Percentiles rank a stretch among this genome's conserved stretches.
These are phyloP conservation scores for Hesperia comma DNA, from an alignment of 2,888 invertebrate genomes.

Conservation along the genomic window DNA sequence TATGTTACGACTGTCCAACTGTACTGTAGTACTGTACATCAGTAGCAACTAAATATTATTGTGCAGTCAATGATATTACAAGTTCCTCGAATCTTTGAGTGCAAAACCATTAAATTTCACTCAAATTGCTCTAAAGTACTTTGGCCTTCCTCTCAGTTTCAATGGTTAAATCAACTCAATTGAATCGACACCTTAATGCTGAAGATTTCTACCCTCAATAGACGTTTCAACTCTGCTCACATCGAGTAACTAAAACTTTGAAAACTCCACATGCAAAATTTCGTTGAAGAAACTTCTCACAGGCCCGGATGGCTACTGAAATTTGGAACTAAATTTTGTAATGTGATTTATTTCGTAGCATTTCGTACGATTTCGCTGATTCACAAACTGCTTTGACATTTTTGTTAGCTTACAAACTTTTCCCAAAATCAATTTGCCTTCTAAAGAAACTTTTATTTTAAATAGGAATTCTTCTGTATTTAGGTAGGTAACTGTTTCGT, in stretches of 20 bases:
- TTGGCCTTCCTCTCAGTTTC: no score
- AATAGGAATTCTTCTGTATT: constrained; percentile 34
- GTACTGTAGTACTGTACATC: no score
- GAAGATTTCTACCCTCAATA: background rate
- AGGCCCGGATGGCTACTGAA: constrained; percentile 21
- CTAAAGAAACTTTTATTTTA: constrained; percentile 25
- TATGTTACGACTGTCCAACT: no score
- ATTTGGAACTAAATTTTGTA: constrained; percentile 22
- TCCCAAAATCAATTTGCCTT: constrained; percentile 29
- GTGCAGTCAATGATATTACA: no score
- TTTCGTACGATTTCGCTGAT: constrained; percentile 29
- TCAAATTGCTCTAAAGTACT: no score
- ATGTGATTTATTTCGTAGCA: constrained; percentile 29
- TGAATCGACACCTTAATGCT: no score
- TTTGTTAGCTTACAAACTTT: constrained; percentile 25
- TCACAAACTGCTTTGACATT: constrained; percentile 27
- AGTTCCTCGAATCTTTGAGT: no score
- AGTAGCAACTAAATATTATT: no score
- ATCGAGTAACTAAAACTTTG: constrained; percentile 3
- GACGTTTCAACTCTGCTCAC: background rate
- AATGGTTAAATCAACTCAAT: no score
- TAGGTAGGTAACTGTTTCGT: constrained; percentile 30
- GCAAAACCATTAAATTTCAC: no score
- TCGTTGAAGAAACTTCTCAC: constrained; percentile 26
- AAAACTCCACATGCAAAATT: constrained; percentile 25